phyloP scores from a whole-genome alignment of 1,140 invertebrate genomes.

The Papilio helenus region DNA sequence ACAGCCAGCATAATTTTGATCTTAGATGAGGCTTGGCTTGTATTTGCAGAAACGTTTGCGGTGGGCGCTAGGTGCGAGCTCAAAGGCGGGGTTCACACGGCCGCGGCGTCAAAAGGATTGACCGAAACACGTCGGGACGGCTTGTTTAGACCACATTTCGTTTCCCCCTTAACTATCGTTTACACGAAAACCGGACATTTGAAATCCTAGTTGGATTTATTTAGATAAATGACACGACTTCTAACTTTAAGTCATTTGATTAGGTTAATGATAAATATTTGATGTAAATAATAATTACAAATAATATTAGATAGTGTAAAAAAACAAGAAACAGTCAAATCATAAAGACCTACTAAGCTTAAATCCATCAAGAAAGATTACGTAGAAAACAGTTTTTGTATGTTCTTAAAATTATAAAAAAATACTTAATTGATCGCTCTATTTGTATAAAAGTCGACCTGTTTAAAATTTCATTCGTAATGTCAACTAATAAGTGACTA shows the following conservation, averaged over 20 bases:
- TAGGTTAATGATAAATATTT: background rate
- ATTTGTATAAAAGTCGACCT: background rate
- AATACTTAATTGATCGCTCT: too few relatives aligned
- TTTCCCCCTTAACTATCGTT: constrained; percentile 48
- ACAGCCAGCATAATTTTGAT: constrained; percentile 23
- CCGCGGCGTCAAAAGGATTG: constrained; percentile 68
- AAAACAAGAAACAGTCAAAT: background rate
- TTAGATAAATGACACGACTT: background rate
- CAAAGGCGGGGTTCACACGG: constrained; percentile 60
- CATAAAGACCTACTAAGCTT: background rate
- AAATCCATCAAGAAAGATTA: background rate
- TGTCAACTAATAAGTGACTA: background rate
- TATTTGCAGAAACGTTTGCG: constrained; percentile 51
- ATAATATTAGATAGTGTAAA: background rate
- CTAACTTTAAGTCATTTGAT: background rate
- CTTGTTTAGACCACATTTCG: constrained; percentile 59
- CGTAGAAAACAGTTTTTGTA: too few relatives aligned
- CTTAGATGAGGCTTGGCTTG: constrained; percentile 35
- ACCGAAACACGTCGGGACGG: constrained; percentile 62
- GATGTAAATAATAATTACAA: background rate
- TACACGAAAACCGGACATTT: constrained; percentile 25
- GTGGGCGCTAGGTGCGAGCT: constrained; percentile 58
- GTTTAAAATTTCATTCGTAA: background rate
- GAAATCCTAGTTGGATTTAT: constrained; percentile 1
- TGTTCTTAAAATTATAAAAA: too few relatives aligned